Conservation (phyloP, 2,113 vertebrate genomes). For the Istiophorus platypterus region DNA sequence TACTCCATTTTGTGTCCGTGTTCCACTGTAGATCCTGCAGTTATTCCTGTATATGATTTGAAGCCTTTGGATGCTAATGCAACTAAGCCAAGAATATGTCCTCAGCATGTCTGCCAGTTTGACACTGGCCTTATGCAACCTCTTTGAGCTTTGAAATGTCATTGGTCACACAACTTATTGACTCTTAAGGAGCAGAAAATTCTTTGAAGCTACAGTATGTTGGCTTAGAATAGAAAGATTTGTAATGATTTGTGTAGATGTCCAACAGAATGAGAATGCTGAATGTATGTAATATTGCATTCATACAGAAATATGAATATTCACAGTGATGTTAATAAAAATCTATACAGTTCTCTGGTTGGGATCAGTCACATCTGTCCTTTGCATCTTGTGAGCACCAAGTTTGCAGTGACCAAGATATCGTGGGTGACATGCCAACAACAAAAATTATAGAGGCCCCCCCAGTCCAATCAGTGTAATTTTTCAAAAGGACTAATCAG, state of each 20-base stretch:
- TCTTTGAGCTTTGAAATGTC: slow-evolving; percentile 24
- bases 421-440: not conserved
- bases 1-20: not conserved
- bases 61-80: slow-evolving; percentile 25
- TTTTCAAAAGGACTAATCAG: not conserved
- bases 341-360: not conserved
- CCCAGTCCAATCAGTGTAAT: not conserved
- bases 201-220: slow-evolving; percentile 30
- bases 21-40: no score
- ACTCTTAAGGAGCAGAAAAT: slow-evolving; percentile 26
- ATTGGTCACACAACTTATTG: slow-evolving; percentile 6
- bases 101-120: not conserved
- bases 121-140: not conserved
- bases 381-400: not conserved
- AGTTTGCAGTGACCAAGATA: not conserved
- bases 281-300: not conserved
- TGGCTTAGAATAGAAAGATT: not conserved
- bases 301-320: slow-evolving; percentile 3
- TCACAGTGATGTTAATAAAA: not conserved
- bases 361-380: not conserved
- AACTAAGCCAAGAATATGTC: slow-evolving; percentile 6
- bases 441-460: not conserved
- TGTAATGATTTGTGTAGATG: not conserved
- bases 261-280: not conserved
- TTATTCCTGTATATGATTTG: not conserved